Evolutionary conservation across 2,888 invertebrate genomes (phyloP).

Genomic region (Odontomyia ornata): DNA sequence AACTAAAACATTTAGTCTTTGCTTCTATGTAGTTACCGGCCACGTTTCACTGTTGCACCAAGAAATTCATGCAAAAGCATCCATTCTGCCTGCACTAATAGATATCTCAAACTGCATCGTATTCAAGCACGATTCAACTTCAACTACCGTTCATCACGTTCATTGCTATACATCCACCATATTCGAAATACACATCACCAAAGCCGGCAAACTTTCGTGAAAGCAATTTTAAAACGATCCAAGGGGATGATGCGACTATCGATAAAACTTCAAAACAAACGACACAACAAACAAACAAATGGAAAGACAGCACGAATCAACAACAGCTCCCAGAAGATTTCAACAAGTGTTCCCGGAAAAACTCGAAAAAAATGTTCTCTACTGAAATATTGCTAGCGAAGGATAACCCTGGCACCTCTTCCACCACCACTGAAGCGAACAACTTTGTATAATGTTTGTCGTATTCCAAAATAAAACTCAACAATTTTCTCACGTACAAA

Average conservation of each 20-base stretch:
- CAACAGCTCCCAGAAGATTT: neutral
- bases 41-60: no score
- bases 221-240: neutral
- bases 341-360: conserved; percentile 47
- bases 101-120: no score
- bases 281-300: conserved; percentile 10
- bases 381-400: neutral
- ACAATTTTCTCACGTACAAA: neutral
- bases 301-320: conserved; percentile 18
- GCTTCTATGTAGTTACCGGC: no score
- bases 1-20: no score
- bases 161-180: no score
- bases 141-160: no score
- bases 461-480: neutral
- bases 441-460: no score
- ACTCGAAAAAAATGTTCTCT: conserved; percentile 4
- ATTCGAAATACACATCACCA: neutral
- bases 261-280: conserved; percentile 36
- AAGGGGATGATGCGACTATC: neutral
- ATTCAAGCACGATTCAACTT: no score
- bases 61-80: no score
- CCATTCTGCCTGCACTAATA: no score
- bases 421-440: neutral
- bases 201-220: neutral
- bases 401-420: neutral